phyloP scores from a whole-genome alignment of 2,113 vertebrate genomes.

The Etia nguti region DNA sequence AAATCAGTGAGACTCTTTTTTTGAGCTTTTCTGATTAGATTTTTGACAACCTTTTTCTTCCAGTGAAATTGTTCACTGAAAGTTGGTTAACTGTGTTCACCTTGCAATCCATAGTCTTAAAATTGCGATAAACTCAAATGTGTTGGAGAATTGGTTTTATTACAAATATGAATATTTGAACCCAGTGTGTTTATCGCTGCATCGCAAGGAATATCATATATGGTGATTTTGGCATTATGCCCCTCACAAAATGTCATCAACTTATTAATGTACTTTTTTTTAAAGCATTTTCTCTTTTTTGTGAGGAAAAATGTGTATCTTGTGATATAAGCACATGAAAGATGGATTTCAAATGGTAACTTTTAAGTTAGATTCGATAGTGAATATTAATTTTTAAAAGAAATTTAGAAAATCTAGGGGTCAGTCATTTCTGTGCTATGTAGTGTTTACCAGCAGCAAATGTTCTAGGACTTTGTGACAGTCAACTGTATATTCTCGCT shows the following conservation, averaged over 20 bases:
- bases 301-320: neutral
- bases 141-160: neutral
- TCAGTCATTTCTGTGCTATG: neutral
- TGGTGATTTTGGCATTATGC: neutral
- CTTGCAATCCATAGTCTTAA: neutral
- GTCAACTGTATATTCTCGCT: neutral
- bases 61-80: neutral
- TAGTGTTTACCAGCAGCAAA: neutral
- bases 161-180: neutral
- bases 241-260: neutral
- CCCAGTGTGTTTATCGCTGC: neutral
- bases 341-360: neutral
- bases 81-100: neutral
- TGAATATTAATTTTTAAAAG: neutral
- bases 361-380: neutral
- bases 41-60: neutral
- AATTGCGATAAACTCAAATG: neutral
- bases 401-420: neutral
- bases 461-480: neutral
- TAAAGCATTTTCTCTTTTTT: neutral
- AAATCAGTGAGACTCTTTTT: neutral
- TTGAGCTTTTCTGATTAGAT: neutral
- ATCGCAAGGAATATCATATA: neutral
- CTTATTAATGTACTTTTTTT: neutral
- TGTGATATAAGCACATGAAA: neutral